These are phyloP conservation scores for Lasioglossum marginatum DNA, from an alignment of 2,888 invertebrate genomes.

Conservation along the genomic window DNA sequence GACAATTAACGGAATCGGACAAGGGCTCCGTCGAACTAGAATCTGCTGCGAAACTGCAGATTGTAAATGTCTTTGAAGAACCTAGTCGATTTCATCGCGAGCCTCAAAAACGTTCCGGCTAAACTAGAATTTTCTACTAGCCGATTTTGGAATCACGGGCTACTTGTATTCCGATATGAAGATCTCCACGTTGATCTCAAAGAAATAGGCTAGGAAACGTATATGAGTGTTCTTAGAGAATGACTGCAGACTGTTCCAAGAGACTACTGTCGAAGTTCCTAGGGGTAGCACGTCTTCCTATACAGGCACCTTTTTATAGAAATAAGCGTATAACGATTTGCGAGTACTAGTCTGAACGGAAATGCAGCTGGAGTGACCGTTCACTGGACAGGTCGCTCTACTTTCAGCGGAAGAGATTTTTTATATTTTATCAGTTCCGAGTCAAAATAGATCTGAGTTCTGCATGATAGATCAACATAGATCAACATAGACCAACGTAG, in stretches of 20 bases:
- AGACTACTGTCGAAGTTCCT: background rate
- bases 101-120: background rate
- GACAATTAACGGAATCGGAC: background rate
- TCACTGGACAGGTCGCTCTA: too few species aligned
- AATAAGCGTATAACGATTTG: background rate
- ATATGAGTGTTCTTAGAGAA: too few species aligned
- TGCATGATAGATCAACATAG: too few species aligned
- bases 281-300: background rate
- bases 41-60: too few species aligned
- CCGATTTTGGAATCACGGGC: too few species aligned
- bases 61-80: background rate
- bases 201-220: background rate
- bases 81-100: background rate
- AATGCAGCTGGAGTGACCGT: too few species aligned
- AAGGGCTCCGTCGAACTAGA: background rate
- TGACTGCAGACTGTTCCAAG: too few species aligned
- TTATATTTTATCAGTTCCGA: background rate
- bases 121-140: background rate
- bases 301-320: background rate
- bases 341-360: background rate
- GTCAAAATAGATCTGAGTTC: too few species aligned
- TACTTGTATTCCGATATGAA: too few species aligned
- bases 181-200: too few species aligned
- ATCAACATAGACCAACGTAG: background rate
- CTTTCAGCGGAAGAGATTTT: background rate